These are phyloP conservation scores for Omphaloscelis lunosa DNA, from an alignment of 2,888 invertebrate genomes.

Conservation along the genomic window DNA sequence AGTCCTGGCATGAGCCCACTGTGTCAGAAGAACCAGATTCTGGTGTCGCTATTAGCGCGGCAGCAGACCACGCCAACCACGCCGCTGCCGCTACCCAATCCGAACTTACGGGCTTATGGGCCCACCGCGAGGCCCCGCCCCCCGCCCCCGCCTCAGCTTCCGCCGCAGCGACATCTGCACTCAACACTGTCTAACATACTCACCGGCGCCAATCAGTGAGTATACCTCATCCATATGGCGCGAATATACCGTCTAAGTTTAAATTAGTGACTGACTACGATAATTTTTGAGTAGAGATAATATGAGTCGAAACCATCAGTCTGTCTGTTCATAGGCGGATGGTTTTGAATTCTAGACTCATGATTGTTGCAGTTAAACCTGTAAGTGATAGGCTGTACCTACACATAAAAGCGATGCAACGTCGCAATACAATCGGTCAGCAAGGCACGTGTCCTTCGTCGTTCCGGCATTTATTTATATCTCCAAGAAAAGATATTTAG, in stretches of 20 bases:
- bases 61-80: slow-evolving; percentile 93
- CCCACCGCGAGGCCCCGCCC: slow-evolving; percentile 73
- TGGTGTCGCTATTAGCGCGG: slow-evolving; percentile 95
- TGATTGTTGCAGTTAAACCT: not conserved
- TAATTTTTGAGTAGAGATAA: not conserved
- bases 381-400: not conserved
- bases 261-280: not conserved
- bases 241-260: not conserved
- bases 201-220: slow-evolving; percentile 74
- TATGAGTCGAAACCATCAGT: not conserved
- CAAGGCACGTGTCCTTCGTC: no score
- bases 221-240: slow-evolving; percentile 20
- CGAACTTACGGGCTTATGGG: slow-evolving; percentile 89
- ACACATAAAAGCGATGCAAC: not conserved
- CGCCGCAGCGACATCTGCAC: slow-evolving; percentile 71
- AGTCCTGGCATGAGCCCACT: slow-evolving; percentile 91
- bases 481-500: not conserved
- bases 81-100: slow-evolving; percentile 93
- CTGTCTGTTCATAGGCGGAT: not conserved
- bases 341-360: not conserved
- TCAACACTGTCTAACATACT: slow-evolving; percentile 81
- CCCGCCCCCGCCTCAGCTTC: slow-evolving; percentile 76
- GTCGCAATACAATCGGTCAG: not conserved
- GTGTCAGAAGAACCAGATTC: slow-evolving; percentile 96
- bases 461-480: no score